phyloP scores from a whole-genome alignment of 2,888 invertebrate species.

The Tipula unca region DNA sequence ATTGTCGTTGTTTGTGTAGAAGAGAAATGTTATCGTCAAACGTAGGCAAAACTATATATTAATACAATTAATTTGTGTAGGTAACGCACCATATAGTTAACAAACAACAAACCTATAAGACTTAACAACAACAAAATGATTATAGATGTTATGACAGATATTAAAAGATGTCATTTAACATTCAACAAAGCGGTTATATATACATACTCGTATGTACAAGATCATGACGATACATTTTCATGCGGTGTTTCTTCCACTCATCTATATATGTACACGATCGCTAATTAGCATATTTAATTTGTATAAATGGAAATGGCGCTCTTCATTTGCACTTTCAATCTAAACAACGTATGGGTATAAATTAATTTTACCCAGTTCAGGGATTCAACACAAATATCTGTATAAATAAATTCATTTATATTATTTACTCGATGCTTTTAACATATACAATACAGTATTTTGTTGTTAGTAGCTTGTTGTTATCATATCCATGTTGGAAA shows the following conservation, averaged over 20 bases:
- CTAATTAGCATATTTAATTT: neutral
- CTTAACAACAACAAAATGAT: neutral
- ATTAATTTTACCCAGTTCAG: neutral
- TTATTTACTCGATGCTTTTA: conserved; percentile 8
- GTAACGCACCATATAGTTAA: neutral
- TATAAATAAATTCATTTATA: neutral
- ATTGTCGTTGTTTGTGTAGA: too few species aligned
- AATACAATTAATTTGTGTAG: neutral
- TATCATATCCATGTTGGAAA: neutral
- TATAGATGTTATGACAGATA: neutral
- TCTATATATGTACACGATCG: neutral
- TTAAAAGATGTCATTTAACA: neutral
- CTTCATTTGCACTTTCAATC: conserved; percentile 4
- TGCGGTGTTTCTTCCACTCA: neutral
- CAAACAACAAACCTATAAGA: neutral
- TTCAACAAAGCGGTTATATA: neutral
- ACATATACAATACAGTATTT: neutral
- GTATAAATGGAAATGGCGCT: neutral
- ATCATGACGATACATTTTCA: neutral
- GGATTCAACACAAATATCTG: neutral
- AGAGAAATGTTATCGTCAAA: neutral
- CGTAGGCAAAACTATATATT: neutral
- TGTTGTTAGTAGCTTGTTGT: neutral
- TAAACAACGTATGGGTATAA: neutral
- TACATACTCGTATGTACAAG: neutral